These are phyloP conservation scores for Cyclura pinguis DNA, from an alignment of 2,797 vertebrate species.

Conservation along the genomic window DNA sequence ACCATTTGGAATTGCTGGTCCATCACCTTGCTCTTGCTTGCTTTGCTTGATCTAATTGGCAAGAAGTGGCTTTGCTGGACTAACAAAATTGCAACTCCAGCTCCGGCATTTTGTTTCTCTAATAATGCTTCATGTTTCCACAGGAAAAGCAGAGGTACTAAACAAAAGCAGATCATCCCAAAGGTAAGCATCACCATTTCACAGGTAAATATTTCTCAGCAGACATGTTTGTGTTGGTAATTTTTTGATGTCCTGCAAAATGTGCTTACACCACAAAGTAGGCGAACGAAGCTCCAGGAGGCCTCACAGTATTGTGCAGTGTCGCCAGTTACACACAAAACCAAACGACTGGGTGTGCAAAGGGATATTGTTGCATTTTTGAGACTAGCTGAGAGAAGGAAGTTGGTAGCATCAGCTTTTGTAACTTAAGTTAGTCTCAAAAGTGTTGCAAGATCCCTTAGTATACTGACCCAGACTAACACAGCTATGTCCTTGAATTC, in stretches of 20 bases:
- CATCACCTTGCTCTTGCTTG: constrained; percentile 42
- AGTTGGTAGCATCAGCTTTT: no score
- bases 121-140: constrained; percentile 74
- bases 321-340: not conserved
- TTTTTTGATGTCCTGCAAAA: not conserved
- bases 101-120: constrained; percentile 50
- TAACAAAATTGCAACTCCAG: constrained; percentile 52
- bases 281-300: not conserved
- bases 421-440: no score
- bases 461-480: no score
- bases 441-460: no score
- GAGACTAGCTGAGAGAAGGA: no score
- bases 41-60: constrained; percentile 69
- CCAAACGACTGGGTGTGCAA: not conserved
- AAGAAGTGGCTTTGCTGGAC: constrained; percentile 73
- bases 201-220: not conserved
- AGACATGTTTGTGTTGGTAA: not conserved
- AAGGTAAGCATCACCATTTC: constrained; percentile 86
- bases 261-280: not conserved
- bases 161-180: constrained; percentile 94
- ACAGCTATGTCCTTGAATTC: no score
- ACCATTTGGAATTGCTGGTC: not conserved
- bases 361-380: no score
- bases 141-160: constrained; percentile 93
- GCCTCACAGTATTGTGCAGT: not conserved